phyloP scores from a whole-genome alignment of 2,113 vertebrate species.

The Tautogolabrus adspersus region DNA sequence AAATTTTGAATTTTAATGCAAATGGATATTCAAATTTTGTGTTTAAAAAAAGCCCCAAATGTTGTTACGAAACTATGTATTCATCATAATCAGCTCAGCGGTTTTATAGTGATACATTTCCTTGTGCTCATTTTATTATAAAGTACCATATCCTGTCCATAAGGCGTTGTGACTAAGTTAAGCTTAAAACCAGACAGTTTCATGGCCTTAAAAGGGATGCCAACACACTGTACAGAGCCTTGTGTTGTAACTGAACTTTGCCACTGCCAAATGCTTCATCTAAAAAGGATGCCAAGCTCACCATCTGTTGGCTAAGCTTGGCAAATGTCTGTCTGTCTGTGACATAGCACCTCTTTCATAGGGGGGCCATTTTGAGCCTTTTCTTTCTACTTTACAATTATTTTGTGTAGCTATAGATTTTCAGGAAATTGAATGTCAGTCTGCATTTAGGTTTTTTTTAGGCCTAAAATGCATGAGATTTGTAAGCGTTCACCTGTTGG shows the following conservation, averaged over 20 bases:
- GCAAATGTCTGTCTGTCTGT: slow-evolving; percentile 45
- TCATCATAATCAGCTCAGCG: too few species aligned
- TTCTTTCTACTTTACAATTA: slow-evolving; percentile 17
- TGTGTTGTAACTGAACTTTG: slow-evolving; percentile 55
- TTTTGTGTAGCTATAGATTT: neutral
- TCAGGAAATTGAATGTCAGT: too few species aligned
- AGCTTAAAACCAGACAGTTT: slow-evolving; percentile 22
- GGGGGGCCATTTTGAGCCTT: slow-evolving; percentile 57
- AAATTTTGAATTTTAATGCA: too few species aligned
- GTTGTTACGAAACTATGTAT: too few species aligned
- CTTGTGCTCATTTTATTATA: neutral
- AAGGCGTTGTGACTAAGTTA: neutral
- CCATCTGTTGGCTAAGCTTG: slow-evolving; percentile 66
- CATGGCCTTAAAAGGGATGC: slow-evolving; percentile 29
- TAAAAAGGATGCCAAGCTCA: slow-evolving; percentile 63
- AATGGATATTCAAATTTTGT: too few species aligned
- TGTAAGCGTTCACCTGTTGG: too few species aligned
- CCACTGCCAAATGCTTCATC: slow-evolving; percentile 35
- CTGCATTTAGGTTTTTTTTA: neutral
- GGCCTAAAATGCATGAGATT: too few species aligned
- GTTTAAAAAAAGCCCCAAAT: too few species aligned
- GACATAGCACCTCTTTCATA: slow-evolving; percentile 51
- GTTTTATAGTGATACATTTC: neutral
- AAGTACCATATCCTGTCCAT: neutral
- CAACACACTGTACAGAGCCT: slow-evolving; percentile 27